phyloP scores from a whole-genome alignment of 92 coral and sea anemone species.

The Paramuricea clavata region DNA sequence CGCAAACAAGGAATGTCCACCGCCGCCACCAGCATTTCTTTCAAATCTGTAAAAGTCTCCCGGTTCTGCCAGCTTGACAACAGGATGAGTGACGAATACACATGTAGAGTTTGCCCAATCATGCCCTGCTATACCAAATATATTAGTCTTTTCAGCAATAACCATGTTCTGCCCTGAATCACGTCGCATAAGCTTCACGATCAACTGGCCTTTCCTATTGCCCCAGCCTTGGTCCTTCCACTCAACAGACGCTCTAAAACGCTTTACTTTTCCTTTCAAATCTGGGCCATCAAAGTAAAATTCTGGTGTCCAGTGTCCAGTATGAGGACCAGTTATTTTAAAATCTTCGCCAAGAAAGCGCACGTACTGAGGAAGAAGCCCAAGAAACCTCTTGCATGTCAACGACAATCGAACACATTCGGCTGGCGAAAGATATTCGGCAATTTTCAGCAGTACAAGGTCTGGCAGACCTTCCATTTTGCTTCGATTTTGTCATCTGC shows the following conservation, averaged over 20 bases:
- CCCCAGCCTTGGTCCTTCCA: slow-evolving; percentile 79
- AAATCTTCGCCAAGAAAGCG: slow-evolving; percentile 50
- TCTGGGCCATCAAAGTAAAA: slow-evolving; percentile 66
- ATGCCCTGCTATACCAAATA: slow-evolving; percentile 80
- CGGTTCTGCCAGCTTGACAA: slow-evolving; percentile 44
- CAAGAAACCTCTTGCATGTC: slow-evolving; percentile 44
- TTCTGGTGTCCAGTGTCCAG: slow-evolving; percentile 58
- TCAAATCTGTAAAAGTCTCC: slow-evolving; percentile 76
- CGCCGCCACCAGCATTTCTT: slow-evolving; percentile 81
- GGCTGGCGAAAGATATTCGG: slow-evolving; percentile 61
- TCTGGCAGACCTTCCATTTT: slow-evolving; percentile 44
- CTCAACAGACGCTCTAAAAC: slow-evolving; percentile 44
- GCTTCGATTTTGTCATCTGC: too few relatives aligned
- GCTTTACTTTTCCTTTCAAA: slow-evolving; percentile 35
- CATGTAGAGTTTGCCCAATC: background rate
- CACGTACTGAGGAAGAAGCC: slow-evolving; percentile 51
- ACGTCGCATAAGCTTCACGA: slow-evolving; percentile 65
- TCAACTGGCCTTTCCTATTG: slow-evolving; percentile 67
- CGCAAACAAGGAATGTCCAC: slow-evolving; percentile 67
- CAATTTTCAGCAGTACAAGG: slow-evolving; percentile 50
- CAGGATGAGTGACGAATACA: slow-evolving; percentile 42
- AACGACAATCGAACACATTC: slow-evolving; percentile 60
- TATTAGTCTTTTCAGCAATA: slow-evolving; percentile 35
- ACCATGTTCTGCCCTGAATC: background rate
- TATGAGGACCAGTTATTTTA: slow-evolving; percentile 46